phyloP scores from a whole-genome alignment of 64 coral and sea anemone species.

The Montipora efflorescens region DNA sequence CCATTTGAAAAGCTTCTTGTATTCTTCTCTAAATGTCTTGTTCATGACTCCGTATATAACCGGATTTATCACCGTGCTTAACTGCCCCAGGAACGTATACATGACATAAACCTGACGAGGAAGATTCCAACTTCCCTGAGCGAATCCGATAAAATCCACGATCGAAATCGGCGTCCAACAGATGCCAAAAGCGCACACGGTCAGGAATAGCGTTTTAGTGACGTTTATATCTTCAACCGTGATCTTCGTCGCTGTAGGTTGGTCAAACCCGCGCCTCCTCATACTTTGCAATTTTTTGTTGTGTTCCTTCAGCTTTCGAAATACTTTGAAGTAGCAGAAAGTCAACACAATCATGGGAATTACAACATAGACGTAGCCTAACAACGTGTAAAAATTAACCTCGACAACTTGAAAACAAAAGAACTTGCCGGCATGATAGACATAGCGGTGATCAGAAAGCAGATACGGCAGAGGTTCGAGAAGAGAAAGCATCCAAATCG shows the following conservation, averaged over 20 bases:
- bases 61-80: constrained; percentile 67
- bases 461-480: constrained; percentile 62
- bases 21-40: constrained; percentile 75
- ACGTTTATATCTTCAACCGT: constrained; percentile 75
- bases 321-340: constrained; percentile 64
- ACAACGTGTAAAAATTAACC: constrained; percentile 64
- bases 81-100: constrained; percentile 75
- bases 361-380: constrained; percentile 62
- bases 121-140: constrained; percentile 64
- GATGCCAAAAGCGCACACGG: constrained; percentile 64
- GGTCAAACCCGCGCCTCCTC: constrained; percentile 27
- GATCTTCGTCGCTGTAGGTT: not conserved
- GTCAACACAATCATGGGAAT: constrained; percentile 62
- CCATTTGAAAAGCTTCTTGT: constrained; percentile 64
- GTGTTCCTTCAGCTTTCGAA: constrained; percentile 51
- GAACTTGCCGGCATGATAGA: constrained; percentile 75
- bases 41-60: constrained; percentile 81
- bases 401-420: constrained; percentile 78
- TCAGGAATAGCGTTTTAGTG: constrained; percentile 65
- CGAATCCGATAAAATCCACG: constrained; percentile 78
- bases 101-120: constrained; percentile 65
- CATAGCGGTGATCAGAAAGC: constrained; percentile 45
- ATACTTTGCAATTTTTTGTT: constrained; percentile 39
- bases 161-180: constrained; percentile 76
- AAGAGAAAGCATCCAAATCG: constrained; percentile 54